Conservation (phyloP, 2,113 vertebrate species). For the human (Homo sapiens) region DNA sequence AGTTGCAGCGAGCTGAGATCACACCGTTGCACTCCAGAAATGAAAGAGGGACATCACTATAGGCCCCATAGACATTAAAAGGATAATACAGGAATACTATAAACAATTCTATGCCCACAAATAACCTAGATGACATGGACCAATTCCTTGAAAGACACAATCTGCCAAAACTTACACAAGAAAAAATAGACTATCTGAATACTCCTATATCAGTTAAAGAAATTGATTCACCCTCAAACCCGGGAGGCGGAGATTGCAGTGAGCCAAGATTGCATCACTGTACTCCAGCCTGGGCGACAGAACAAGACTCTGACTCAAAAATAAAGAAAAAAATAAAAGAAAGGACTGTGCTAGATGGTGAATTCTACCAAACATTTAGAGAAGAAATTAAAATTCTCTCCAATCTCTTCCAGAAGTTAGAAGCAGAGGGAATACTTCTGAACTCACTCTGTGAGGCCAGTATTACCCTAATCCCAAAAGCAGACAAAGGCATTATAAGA, state of each 20-base stretch:
- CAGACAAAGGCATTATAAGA: background rate
- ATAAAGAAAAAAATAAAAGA: background rate
- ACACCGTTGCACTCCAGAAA: background rate
- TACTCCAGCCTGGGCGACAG: too few species aligned
- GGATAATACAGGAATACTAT: background rate
- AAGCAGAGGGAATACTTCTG: background rate
- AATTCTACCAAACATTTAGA: background rate
- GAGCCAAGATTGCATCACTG: too few species aligned
- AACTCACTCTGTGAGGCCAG: background rate
- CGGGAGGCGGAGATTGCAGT: fast-evolving
- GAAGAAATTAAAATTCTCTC: background rate
- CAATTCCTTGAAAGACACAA: background rate
- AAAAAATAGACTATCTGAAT: background rate
- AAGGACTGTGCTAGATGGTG: background rate
- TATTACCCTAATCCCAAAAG: background rate
- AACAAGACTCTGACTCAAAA: too few species aligned
- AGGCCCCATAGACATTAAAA: background rate
- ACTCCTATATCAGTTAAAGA: background rate
- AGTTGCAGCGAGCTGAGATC: too few species aligned
- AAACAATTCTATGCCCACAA: background rate
- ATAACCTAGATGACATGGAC: background rate
- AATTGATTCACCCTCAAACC: background rate
- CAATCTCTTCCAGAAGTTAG: background rate
- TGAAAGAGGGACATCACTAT: background rate
- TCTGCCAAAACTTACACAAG: background rate